These are phyloP conservation scores for Tenualosa ilisha DNA, from an alignment of 2,797 vertebrate genomes.

Conservation along the genomic window DNA sequence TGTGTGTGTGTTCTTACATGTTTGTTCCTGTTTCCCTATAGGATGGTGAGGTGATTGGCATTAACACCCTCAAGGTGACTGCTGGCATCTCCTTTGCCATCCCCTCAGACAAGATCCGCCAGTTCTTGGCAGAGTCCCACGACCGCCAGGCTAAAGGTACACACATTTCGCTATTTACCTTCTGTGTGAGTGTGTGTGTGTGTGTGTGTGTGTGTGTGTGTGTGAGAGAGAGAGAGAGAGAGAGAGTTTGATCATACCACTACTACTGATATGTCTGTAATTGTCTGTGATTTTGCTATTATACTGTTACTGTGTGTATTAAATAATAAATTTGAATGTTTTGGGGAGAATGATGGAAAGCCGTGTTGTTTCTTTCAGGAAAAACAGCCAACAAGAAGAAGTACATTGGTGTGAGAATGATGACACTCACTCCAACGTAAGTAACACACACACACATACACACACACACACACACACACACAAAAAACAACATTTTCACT, in stretches of 20 bases:
- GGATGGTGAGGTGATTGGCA: slow-evolving; percentile 98
- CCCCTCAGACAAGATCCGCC: slow-evolving; percentile 94
- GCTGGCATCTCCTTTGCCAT: slow-evolving; percentile 98
- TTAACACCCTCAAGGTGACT: slow-evolving; percentile 96
- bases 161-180: background rate
- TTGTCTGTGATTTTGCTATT: too few relatives aligned
- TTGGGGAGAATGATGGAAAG: background rate
- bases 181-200: background rate
- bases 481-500: too few relatives aligned
- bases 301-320: too few relatives aligned
- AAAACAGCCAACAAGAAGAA: slow-evolving; percentile 87
- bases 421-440: slow-evolving; percentile 88
- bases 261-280: too few relatives aligned
- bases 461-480: too few relatives aligned
- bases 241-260: too few relatives aligned
- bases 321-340: too few relatives aligned
- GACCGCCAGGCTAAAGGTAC: slow-evolving; percentile 90
- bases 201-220: too few relatives aligned
- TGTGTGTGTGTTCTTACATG: background rate
- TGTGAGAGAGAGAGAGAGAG: too few relatives aligned
- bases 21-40: slow-evolving; percentile 56
- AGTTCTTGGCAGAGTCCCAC: slow-evolving; percentile 94
- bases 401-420: slow-evolving; percentile 95
- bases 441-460: slow-evolving; percentile 47
- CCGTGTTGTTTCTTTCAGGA: slow-evolving; percentile 66